Percentiles rank a stretch among this genome's conserved stretches.
phyloP scores from a whole-genome alignment of 2,797 vertebrate genomes.

The Tokudaia muenninki region DNA sequence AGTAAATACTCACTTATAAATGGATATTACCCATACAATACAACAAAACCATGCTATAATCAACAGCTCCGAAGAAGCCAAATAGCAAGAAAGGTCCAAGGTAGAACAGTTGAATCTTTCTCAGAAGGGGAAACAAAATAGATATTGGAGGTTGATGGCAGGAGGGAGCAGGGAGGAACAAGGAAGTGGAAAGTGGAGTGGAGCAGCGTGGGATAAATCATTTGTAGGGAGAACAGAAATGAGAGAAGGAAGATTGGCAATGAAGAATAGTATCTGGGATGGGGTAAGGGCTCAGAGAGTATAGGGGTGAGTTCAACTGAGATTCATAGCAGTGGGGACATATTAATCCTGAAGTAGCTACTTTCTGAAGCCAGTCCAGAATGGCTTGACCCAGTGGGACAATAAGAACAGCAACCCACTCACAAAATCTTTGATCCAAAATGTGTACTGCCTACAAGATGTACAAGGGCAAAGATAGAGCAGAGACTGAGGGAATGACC shows the following conservation, averaged over 20 bases:
- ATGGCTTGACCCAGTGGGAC: not conserved
- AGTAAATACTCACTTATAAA: not conserved
- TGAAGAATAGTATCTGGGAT: not conserved
- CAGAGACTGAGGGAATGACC: not conserved
- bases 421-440: not conserved
- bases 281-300: not conserved
- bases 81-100: not conserved
- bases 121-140: not conserved
- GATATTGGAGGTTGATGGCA: not conserved
- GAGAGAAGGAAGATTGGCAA: not conserved
- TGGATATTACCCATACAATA: not conserved
- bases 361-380: not conserved
- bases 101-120: not conserved
- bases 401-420: not conserved
- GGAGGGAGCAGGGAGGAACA: not conserved
- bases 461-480: not conserved
- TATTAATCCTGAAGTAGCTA: not conserved
- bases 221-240: not conserved
- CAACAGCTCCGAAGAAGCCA: not conserved
- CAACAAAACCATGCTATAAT: not conserved
- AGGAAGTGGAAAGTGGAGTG: not conserved
- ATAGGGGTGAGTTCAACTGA: not conserved
- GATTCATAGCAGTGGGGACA: not conserved
- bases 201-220: not conserved
- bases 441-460: not conserved